These are phyloP conservation scores for Ophion slaviceki DNA, from an alignment of 2,888 invertebrate species.

Conservation along the genomic window DNA sequence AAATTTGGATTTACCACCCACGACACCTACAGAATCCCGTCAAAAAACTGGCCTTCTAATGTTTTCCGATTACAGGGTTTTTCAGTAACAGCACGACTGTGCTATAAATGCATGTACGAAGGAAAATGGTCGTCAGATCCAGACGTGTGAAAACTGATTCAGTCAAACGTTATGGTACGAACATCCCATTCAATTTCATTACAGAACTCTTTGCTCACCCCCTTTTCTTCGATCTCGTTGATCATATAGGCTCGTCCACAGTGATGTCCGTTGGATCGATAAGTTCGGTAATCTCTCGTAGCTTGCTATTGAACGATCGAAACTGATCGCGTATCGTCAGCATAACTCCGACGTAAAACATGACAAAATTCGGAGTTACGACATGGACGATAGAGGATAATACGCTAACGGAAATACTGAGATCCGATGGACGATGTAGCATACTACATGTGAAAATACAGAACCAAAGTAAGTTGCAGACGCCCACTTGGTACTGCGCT, in stretches of 20 bases:
- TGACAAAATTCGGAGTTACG: slow-evolving; percentile 42
- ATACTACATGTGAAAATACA: not conserved
- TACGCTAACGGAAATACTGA: slow-evolving; percentile 20
- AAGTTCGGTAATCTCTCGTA: slow-evolving; percentile 2
- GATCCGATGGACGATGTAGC: not conserved
- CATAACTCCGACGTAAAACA: slow-evolving; percentile 27
- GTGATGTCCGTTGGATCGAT: not conserved
- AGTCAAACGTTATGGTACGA: not conserved
- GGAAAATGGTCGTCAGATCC: slow-evolving; percentile 40
- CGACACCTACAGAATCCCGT: too few relatives aligned
- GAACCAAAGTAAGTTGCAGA: not conserved
- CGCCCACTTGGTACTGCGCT: not conserved
- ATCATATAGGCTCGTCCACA: not conserved
- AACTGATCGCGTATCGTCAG: slow-evolving; percentile 21
- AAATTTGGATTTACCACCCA: too few relatives aligned
- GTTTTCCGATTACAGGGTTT: too few relatives aligned
- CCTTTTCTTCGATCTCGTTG: not conserved
- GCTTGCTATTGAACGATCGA: slow-evolving; percentile 31
- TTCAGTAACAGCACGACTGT: too few relatives aligned
- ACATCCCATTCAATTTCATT: not conserved
- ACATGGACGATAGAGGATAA: slow-evolving; percentile 29
- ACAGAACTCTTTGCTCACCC: slow-evolving; percentile 13
- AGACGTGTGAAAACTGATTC: not conserved
- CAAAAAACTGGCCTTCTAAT: too few relatives aligned
- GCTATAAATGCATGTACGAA: not conserved